phyloP scores from a whole-genome alignment of 2,888 invertebrate species.

The Calameuta pallipes region DNA sequence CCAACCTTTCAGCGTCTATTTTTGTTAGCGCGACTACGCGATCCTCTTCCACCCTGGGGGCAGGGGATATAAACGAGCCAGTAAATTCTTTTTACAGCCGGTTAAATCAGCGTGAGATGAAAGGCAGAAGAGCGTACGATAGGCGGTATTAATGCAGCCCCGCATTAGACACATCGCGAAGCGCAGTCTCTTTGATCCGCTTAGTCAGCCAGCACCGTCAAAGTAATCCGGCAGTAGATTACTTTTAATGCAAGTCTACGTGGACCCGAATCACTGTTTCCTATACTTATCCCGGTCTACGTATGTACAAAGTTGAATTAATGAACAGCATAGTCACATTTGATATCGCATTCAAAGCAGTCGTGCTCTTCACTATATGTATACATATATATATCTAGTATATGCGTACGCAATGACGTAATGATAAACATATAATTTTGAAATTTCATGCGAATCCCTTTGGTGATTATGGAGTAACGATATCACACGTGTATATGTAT shows the following conservation, averaged over 20 bases:
- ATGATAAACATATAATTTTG: not conserved
- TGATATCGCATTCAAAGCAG: not conserved
- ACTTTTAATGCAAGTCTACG: constrained; percentile 37
- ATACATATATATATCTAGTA: not conserved
- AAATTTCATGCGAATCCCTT: not conserved
- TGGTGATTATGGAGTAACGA: not conserved
- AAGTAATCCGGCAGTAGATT: constrained; percentile 55
- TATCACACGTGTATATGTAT: not conserved
- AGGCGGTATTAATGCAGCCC: constrained; percentile 43
- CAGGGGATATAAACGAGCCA: constrained; percentile 37
- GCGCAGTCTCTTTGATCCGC: constrained; percentile 50
- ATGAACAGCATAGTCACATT: not conserved
- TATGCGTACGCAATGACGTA: not conserved
- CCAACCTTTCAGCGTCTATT: constrained; percentile 49
- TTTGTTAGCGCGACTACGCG: constrained; percentile 37
- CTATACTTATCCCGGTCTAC: not conserved
- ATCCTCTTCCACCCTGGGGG: constrained; percentile 4
- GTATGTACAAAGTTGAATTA: not conserved
- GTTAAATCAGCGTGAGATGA: constrained; percentile 59
- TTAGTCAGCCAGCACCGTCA: constrained; percentile 44
- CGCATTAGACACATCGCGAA: constrained; percentile 40
- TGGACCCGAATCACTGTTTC: not conserved
- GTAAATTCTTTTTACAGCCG: constrained; percentile 56
- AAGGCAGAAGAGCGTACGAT: constrained; percentile 42
- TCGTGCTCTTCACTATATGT: not conserved